phyloP scores from a whole-genome alignment of 2,888 invertebrate genomes.

The Lithodes maja region DNA sequence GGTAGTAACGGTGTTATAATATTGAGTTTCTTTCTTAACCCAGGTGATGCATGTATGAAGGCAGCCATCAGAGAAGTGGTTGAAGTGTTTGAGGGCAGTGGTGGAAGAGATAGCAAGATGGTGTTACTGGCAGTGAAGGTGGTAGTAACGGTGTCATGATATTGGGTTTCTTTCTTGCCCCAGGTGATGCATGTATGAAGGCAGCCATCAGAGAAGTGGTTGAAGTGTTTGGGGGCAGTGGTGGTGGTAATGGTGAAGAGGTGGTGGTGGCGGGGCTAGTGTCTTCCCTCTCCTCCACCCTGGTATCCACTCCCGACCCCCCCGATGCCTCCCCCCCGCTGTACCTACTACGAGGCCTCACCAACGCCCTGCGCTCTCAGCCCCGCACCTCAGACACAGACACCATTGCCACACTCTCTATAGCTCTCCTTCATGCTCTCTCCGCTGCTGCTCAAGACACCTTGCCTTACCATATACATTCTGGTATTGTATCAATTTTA shows the following conservation, averaged over 20 bases:
- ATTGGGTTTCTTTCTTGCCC: neutral
- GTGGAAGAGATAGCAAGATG: neutral
- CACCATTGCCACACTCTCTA: conserved; percentile 23
- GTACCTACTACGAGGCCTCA: conserved; percentile 66
- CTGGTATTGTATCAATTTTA: conserved; percentile 77
- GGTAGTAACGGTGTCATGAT: too few relatives aligned
- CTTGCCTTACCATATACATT: conserved; percentile 90
- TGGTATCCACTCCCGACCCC: conserved; percentile 66
- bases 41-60: conserved; percentile 95
- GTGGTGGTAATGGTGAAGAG: too few relatives aligned
- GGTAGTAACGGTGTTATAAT: too few relatives aligned
- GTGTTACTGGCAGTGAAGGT: too few relatives aligned
- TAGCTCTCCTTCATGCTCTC: conserved; percentile 47
- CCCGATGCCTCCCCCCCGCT: conserved; percentile 65
- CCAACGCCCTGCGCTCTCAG: conserved; percentile 57
- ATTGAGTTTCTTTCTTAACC: neutral
- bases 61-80: conserved; percentile 87
- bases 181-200: conserved; percentile 95
- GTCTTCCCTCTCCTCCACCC: conserved; percentile 60
- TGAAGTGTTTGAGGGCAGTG: conserved; percentile 80
- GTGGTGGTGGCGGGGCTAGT: conserved; percentile 23
- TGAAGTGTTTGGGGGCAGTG: conserved; percentile 81
- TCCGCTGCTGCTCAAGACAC: conserved; percentile 83
- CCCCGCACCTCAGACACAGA: conserved; percentile 48
- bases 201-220: conserved; percentile 87